phyloP scores from a whole-genome alignment of 2,113 vertebrate species.

The Dinomys branickii region DNA sequence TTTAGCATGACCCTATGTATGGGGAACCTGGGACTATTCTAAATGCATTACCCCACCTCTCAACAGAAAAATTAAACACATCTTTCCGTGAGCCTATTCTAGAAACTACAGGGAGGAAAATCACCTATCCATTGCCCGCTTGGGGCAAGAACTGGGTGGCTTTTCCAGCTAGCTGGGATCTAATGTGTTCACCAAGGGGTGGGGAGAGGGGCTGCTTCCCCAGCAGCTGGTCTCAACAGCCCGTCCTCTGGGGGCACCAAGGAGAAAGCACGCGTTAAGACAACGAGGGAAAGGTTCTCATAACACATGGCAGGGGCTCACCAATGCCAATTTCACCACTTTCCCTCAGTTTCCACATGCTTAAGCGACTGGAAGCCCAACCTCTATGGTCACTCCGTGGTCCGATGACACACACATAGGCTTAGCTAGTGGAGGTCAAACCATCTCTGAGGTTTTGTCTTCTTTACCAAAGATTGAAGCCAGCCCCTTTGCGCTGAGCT shows the following conservation, averaged over 20 bases:
- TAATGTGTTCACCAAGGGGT: slow-evolving; percentile 76
- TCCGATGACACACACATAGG: background rate
- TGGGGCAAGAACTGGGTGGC: slow-evolving; percentile 38
- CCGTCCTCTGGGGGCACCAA: slow-evolving; percentile 78
- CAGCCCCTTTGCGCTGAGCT: background rate
- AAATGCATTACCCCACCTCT: background rate
- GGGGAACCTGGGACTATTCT: background rate
- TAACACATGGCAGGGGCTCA: slow-evolving; percentile 82
- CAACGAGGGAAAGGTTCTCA: slow-evolving; percentile 79
- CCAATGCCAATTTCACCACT: slow-evolving; percentile 78
- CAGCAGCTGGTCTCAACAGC: slow-evolving; percentile 80
- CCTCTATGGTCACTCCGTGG: background rate
- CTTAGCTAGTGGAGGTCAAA: background rate
- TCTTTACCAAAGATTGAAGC: background rate
- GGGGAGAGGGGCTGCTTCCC: slow-evolving; percentile 79
- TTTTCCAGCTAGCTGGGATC: slow-evolving; percentile 68
- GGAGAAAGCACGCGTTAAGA: slow-evolving; percentile 83
- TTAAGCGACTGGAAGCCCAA: background rate
- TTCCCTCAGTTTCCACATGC: slow-evolving; percentile 72
- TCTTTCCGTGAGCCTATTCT: background rate
- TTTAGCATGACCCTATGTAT: background rate
- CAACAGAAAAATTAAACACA: background rate
- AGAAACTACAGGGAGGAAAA: slow-evolving; percentile 59
- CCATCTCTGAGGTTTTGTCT: background rate
- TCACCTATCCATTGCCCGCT: slow-evolving; percentile 51